phyloP scores from a whole-genome alignment of 2,888 invertebrate species.

The Globia sparganii region DNA sequence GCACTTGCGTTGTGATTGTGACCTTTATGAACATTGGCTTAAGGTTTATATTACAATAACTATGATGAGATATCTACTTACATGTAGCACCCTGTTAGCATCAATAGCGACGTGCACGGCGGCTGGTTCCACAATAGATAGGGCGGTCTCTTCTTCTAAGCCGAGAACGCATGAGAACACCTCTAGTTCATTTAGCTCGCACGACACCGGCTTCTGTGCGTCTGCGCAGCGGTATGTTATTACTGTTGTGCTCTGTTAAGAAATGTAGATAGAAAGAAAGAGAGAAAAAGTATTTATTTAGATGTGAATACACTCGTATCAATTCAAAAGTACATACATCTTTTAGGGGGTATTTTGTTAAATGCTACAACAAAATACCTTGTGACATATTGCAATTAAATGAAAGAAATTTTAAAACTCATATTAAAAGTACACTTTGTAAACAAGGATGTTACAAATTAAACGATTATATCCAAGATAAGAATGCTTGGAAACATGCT shows the following conservation, averaged over 20 bases:
- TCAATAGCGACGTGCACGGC: conserved; percentile 94
- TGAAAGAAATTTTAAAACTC: no score
- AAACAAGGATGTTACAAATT: no score
- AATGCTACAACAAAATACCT: no score
- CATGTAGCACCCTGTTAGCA: conserved; percentile 86
- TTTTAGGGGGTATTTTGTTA: no score
- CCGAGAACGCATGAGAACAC: conserved; percentile 98
- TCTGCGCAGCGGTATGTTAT: conserved; percentile 94
- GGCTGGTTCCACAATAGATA: conserved; percentile 98
- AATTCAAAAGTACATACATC: no score
- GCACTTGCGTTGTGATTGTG: background rate
- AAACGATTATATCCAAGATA: no score
- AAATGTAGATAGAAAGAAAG: no score
- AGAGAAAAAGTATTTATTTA: no score
- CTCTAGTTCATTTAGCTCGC: conserved; percentile 97
- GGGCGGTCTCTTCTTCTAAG: conserved; percentile 97
- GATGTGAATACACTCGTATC: background rate
- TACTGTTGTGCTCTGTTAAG: conserved; percentile 94
- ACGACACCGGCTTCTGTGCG: conserved; percentile 94
- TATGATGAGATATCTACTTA: conserved; percentile 60
- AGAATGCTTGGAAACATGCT: no score
- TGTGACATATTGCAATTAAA: no score
- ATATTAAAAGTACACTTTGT: no score
- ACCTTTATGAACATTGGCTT: background rate
- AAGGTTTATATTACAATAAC: background rate